These are phyloP conservation scores for Bos indicus DNA, from an alignment of 2,113 vertebrate species.

Conservation along the genomic window DNA sequence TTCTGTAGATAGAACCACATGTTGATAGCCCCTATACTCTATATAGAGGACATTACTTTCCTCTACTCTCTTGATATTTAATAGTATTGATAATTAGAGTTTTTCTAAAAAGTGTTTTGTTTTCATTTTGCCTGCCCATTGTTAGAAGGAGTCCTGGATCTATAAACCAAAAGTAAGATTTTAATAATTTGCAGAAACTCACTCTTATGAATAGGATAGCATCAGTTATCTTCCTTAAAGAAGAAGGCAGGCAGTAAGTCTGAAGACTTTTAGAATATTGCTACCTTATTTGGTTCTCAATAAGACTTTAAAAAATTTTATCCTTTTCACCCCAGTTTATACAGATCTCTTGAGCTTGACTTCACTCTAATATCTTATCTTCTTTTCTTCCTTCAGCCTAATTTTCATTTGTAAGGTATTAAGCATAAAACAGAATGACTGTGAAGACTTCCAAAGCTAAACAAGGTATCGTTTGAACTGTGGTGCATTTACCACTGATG, in stretches of 20 bases:
- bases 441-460: background rate
- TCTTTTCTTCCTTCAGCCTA: background rate
- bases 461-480: background rate
- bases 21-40: background rate
- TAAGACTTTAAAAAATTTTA: background rate
- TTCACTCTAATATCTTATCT: background rate
- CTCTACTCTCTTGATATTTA: background rate
- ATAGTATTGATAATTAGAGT: background rate
- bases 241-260: background rate
- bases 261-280: background rate
- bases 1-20: background rate
- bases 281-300: background rate
- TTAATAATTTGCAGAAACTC: background rate
- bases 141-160: background rate
- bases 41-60: background rate
- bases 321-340: background rate
- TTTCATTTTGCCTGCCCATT: background rate
- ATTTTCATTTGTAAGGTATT: background rate
- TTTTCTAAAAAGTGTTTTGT: slow-evolving; percentile 5
- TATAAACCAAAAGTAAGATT: background rate
- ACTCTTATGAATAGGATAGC: background rate
- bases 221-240: background rate
- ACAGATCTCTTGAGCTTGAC: background rate
- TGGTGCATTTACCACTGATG: background rate
- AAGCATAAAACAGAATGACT: background rate